phyloP scores from a whole-genome alignment of 2,113 vertebrate species.

The Gnathonemus echidnorhynchus region DNA sequence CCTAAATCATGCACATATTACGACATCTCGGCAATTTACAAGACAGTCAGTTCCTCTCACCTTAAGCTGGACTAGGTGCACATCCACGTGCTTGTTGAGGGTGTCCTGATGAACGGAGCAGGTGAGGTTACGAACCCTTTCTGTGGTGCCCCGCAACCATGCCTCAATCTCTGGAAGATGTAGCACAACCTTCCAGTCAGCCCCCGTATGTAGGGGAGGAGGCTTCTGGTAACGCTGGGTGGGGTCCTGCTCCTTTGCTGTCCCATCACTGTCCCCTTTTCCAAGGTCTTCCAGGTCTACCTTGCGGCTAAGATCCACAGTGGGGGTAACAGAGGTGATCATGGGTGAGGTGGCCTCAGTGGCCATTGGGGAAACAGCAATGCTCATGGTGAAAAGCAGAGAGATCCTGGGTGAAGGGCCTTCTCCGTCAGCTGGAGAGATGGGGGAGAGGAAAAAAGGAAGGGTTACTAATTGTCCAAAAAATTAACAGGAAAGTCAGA shows the following conservation, averaged over 20 bases:
- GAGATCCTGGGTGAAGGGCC: conserved; percentile 48
- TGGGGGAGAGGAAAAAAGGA: not conserved
- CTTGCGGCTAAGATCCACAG: conserved; percentile 48
- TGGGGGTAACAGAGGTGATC: conserved; percentile 80
- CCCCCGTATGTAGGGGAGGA: conserved; percentile 84
- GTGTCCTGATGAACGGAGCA: conserved; percentile 85
- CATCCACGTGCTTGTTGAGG: conserved; percentile 82
- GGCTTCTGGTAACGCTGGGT: conserved; percentile 73
- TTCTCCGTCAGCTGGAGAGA: conserved; percentile 57
- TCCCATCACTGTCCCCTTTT: conserved; percentile 43
- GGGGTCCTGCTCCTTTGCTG: conserved; percentile 53
- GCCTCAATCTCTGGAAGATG: conserved; percentile 94
- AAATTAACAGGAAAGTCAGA: conserved; percentile 23
- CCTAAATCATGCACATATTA: not conserved
- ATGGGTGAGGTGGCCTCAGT: conserved; percentile 74
- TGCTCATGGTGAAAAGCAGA: conserved; percentile 68
- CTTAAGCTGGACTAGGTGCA: conserved; percentile 94
- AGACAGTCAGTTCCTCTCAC: conserved; percentile 51
- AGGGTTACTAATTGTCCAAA: not conserved
- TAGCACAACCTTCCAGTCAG: conserved; percentile 95
- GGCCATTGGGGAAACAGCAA: conserved; percentile 67
- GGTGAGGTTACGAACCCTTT: conserved; percentile 83
- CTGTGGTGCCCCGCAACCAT: conserved; percentile 82
- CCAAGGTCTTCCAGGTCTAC: conserved; percentile 50
- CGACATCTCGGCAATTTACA: not conserved